Conservation (phyloP, 2,888 invertebrate genomes). For the Philaethria dido region DNA sequence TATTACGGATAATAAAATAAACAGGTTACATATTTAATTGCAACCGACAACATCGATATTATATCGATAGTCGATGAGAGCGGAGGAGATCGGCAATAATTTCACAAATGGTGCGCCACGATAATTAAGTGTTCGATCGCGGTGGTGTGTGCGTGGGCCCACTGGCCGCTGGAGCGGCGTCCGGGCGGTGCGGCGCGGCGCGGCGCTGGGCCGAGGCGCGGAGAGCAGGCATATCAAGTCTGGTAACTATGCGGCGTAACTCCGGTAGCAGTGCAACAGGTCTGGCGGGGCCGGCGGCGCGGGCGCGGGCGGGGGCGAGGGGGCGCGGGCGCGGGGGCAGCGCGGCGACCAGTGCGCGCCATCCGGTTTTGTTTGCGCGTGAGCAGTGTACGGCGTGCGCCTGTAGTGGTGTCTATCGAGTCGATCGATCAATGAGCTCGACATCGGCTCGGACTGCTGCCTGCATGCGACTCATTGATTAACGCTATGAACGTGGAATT, state of each 20-base stretch:
- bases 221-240: conserved; percentile 78
- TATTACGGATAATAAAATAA: conserved; percentile 61
- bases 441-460: conserved; percentile 75
- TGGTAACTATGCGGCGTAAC: conserved; percentile 84
- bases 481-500: conserved; percentile 83
- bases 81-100: conserved; percentile 73
- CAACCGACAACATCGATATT: conserved; percentile 75
- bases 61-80: conserved; percentile 75
- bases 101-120: conserved; percentile 74
- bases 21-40: conserved; percentile 66
- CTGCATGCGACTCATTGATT: conserved; percentile 84
- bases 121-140: conserved; percentile 75
- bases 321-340: conserved; percentile 62
- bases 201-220: conserved; percentile 46
- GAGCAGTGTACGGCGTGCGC: conserved; percentile 58
- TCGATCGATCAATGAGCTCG: conserved; percentile 83
- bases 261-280: conserved; percentile 83
- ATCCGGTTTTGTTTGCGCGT: conserved; percentile 77
- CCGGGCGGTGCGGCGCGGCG: conserved; percentile 49
- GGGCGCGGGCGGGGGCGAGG: conserved; percentile 71
- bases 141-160: conserved; percentile 68
- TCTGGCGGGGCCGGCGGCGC: conserved; percentile 69
- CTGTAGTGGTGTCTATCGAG: conserved; percentile 70
- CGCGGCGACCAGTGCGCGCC: conserved; percentile 63
- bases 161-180: conserved; percentile 49